Percentiles rank a stretch among this genome's conserved stretches.
These are phyloP conservation scores for Nannospalax galili DNA, from an alignment of 2,113 vertebrate species.

Conservation along the genomic window DNA sequence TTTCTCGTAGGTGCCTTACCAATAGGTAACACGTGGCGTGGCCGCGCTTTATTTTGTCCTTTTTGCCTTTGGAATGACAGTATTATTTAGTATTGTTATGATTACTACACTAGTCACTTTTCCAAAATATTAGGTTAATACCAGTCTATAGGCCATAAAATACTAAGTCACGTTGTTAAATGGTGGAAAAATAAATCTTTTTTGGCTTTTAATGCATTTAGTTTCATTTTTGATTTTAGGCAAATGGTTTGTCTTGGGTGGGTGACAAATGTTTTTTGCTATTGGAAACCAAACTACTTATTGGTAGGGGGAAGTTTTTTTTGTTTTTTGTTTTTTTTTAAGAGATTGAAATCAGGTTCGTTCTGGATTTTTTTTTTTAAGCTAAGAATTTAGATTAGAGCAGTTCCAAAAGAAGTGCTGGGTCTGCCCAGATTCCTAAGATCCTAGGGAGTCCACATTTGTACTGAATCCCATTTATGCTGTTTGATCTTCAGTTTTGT, in stretches of 20 bases:
- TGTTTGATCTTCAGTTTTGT: slow-evolving; percentile 59
- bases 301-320: slow-evolving; percentile 24
- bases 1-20: slow-evolving; percentile 21
- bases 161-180: slow-evolving; percentile 43
- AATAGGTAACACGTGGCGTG: background rate
- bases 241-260: slow-evolving; percentile 64
- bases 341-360: slow-evolving; percentile 55
- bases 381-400: slow-evolving; percentile 31
- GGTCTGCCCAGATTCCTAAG: background rate
- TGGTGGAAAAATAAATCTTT: slow-evolving; percentile 48
- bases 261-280: slow-evolving; percentile 48
- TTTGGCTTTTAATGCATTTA: slow-evolving; percentile 69
- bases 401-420: slow-evolving; percentile 17
- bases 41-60: background rate
- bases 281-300: background rate
- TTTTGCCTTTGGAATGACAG: slow-evolving; percentile 19
- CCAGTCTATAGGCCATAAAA: slow-evolving; percentile 44
- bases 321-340: no score
- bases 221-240: slow-evolving; percentile 82
- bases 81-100: slow-evolving; percentile 57
- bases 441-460: slow-evolving; percentile 42
- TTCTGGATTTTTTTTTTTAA: slow-evolving; percentile 45
- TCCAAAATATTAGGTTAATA: slow-evolving; percentile 48
- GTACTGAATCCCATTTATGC: slow-evolving; percentile 38
- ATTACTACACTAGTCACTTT: slow-evolving; percentile 23